These are phyloP conservation scores for Probosciger aterrimus DNA, from an alignment of 2,113 vertebrate species.

Conservation along the genomic window DNA sequence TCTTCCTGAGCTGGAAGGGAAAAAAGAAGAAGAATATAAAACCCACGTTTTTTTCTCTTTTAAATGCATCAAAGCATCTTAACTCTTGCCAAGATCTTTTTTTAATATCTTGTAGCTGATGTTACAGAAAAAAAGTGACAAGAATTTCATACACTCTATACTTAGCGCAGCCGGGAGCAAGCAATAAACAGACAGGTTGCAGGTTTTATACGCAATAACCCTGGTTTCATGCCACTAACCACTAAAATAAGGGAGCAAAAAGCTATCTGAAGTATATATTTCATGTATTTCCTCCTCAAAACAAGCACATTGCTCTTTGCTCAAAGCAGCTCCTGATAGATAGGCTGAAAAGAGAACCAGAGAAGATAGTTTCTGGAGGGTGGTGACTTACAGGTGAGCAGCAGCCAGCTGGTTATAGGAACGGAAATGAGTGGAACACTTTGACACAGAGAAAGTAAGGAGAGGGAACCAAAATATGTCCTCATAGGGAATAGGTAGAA, in stretches of 20 bases:
- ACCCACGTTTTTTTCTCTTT: fast-evolving
- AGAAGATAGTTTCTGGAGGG: not conserved
- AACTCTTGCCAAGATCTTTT: not conserved
- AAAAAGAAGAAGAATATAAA: not conserved
- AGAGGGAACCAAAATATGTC: fast-evolving
- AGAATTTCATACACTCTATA: not conserved
- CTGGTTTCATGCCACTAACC: not conserved
- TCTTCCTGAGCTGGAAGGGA: not conserved
- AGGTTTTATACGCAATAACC: not conserved
- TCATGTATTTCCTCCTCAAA: not conserved
- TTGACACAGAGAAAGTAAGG: not conserved
- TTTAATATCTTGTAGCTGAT: not conserved
- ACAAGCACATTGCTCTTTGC: not conserved
- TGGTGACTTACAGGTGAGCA: not conserved
- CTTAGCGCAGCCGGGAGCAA: not conserved
- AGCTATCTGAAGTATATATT: not conserved
- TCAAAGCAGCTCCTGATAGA: not conserved
- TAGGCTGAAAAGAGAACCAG: not conserved
- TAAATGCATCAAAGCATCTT: not conserved
- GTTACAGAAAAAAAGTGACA: not conserved
- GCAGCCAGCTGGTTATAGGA: not conserved
- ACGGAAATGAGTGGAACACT: not conserved
- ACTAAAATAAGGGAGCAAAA: not conserved
- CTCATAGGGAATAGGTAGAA: not conserved
- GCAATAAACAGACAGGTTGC: not conserved